Evolutionary conservation across 2,113 vertebrate species (phyloP).

Genomic region (Tor tambroides): DNA sequence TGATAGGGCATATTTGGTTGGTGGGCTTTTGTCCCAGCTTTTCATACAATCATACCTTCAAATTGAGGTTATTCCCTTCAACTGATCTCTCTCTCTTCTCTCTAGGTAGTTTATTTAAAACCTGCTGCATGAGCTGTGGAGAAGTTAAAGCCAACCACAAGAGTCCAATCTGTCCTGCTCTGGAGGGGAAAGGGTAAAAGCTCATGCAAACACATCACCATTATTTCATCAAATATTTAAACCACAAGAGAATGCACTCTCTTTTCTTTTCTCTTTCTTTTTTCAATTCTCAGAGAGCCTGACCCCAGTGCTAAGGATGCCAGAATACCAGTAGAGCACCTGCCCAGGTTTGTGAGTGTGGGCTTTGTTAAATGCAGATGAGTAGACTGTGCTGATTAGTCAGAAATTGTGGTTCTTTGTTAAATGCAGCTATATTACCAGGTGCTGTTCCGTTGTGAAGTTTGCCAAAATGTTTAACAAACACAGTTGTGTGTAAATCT

Average conservation of each 20-base stretch:
- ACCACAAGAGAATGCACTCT: not conserved
- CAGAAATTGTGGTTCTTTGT: not conserved
- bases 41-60: not conserved
- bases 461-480: not conserved
- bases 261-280: not conserved
- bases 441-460: not conserved
- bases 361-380: not conserved
- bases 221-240: not conserved
- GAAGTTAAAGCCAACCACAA: slow-evolving; percentile 83
- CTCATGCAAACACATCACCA: not conserved
- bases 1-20: not conserved
- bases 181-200: slow-evolving; percentile 92
- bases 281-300: slow-evolving; percentile 80
- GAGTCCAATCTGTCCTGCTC: slow-evolving; percentile 88
- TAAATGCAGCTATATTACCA: not conserved
- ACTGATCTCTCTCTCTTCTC: not conserved
- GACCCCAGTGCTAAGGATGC: slow-evolving; percentile 83
- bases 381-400: not conserved
- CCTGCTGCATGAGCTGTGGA: slow-evolving; percentile 89
- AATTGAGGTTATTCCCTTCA: not conserved
- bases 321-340: slow-evolving; percentile 81
- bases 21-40: not conserved
- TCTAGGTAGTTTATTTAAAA: slow-evolving; percentile 93
- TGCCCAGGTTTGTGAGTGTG: slow-evolving; percentile 83
- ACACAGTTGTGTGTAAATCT: not conserved